Conservation (phyloP, 2,113 vertebrate species). For the Anseranas semipalmata region DNA sequence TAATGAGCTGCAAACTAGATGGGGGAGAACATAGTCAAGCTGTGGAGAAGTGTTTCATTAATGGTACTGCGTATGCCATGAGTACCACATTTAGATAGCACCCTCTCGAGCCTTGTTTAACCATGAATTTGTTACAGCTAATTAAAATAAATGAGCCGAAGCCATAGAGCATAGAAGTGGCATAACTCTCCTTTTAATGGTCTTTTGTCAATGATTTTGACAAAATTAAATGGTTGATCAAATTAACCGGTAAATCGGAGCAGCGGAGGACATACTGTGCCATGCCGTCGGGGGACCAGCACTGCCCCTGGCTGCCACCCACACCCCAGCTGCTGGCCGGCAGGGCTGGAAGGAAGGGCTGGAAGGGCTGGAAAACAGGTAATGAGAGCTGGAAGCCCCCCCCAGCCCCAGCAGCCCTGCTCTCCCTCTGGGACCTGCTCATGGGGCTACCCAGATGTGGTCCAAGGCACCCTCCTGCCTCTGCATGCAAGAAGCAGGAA, state of each 20-base stretch:
- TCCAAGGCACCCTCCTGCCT: neutral
- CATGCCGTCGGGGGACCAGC: accelerated
- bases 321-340: neutral
- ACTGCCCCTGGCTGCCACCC: neutral
- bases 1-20: slow-evolving; percentile 48
- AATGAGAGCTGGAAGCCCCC: neutral
- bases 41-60: slow-evolving; percentile 54
- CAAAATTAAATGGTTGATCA: slow-evolving; percentile 50
- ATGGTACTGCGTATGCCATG: slow-evolving; percentile 16
- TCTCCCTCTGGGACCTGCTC: accelerated
- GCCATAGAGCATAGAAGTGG: neutral
- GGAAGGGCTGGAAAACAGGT: too few relatives aligned
- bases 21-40: slow-evolving; percentile 40
- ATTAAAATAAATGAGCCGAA: slow-evolving; percentile 64
- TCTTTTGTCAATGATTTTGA: slow-evolving; percentile 32
- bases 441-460: too few relatives aligned
- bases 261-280: neutral
- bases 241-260: slow-evolving; percentile 2
- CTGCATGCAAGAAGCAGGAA: neutral
- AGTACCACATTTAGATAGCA: slow-evolving; percentile 46
- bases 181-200: slow-evolving; percentile 32
- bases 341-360: neutral
- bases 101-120: slow-evolving; percentile 55
- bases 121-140: slow-evolving; percentile 50
- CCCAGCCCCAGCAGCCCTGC: neutral